Evolutionary conservation across 35 echinoderm and acorn worm genomes (phyloP).

Genomic region (Ophiothrix spiculata): DNA sequence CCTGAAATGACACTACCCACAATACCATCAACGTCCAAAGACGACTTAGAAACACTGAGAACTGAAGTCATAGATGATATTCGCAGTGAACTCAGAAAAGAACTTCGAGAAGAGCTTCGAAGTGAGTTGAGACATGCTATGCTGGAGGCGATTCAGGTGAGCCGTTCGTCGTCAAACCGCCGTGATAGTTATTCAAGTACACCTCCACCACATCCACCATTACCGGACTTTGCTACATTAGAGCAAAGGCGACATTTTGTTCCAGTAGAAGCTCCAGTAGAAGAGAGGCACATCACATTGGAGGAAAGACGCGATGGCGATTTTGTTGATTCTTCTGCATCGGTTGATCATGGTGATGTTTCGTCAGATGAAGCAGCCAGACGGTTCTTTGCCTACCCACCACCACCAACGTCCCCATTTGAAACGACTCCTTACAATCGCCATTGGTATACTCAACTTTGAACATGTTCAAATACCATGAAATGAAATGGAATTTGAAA

Average conservation of each 20-base stretch:
- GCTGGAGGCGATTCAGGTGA: neutral
- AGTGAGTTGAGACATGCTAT: neutral
- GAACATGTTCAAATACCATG: too few species aligned
- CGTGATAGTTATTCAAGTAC: neutral
- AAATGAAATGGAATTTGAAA: too few species aligned
- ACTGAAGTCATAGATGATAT: neutral
- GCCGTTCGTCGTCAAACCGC: neutral
- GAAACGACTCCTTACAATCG: neutral
- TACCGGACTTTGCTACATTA: neutral
- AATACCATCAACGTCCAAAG: neutral
- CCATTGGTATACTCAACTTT: constrained; percentile 1
- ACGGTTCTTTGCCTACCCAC: neutral
- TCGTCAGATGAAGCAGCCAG: neutral
- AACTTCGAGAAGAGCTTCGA: neutral
- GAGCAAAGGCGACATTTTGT: too few species aligned
- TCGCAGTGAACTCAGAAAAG: neutral
- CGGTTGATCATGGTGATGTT: neutral
- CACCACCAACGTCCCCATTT: neutral
- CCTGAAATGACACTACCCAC: neutral
- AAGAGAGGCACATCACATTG: too few species aligned
- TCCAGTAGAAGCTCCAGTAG: too few species aligned
- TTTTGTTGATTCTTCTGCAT: neutral
- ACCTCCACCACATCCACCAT: neutral
- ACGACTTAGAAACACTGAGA: neutral
- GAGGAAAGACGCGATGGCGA: neutral